A percentile compares a stretch with the other conserved stretches of the same genome.
These are phyloP conservation scores for Amblyteles armatorius DNA, from an alignment of 2,888 invertebrate genomes.

Conservation along the genomic window DNA sequence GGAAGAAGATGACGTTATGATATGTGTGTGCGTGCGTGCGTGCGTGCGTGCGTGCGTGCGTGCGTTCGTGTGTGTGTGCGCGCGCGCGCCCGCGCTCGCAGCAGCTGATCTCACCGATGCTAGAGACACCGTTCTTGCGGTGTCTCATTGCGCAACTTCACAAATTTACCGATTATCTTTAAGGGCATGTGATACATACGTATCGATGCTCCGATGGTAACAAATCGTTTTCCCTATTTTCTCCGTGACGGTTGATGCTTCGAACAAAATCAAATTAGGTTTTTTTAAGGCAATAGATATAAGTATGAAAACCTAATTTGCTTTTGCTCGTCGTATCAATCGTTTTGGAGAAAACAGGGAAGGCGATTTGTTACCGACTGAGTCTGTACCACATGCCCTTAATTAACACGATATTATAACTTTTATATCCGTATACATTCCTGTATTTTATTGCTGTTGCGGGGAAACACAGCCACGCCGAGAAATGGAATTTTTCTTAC, in stretches of 20 bases:
- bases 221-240: too few relatives aligned
- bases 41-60: background rate
- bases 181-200: too few relatives aligned
- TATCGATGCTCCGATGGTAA: too few relatives aligned
- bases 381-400: too few relatives aligned
- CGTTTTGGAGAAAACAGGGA: too few relatives aligned
- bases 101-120: constrained; percentile 49
- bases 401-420: constrained; percentile 41
- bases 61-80: background rate
- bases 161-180: constrained; percentile 30
- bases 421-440: constrained; percentile 8
- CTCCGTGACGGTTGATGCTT: too few relatives aligned
- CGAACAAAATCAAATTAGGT: too few relatives aligned
- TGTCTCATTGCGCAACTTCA: constrained; percentile 43
- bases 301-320: too few relatives aligned
- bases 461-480: background rate
- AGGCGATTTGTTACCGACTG: too few relatives aligned
- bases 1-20: constrained; percentile 63
- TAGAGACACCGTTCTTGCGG: constrained; percentile 17
- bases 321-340: too few relatives aligned
- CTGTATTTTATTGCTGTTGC: background rate
- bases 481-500: background rate
- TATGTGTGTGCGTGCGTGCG: background rate
- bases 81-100: background rate
- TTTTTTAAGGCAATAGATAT: too few relatives aligned